phyloP scores from a whole-genome alignment of 1,140 invertebrate genomes.

The Solen grandis region DNA sequence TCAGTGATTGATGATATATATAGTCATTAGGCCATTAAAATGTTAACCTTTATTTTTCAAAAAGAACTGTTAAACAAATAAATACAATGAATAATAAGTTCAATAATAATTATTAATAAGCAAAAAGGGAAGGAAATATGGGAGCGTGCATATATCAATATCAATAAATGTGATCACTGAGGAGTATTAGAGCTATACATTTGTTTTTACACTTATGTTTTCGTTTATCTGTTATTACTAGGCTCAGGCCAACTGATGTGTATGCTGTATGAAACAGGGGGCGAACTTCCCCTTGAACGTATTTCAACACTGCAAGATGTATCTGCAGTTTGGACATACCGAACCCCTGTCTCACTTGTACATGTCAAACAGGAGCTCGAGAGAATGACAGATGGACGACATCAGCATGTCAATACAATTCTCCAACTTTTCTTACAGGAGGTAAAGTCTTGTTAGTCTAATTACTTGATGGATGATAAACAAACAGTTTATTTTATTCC shows the following conservation, averaged over 20 bases:
- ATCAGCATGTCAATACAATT: conserved; percentile 48
- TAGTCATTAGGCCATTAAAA: neutral
- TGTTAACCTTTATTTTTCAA: neutral
- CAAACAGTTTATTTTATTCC: no score
- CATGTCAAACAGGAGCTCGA: conserved; percentile 55
- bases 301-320: conserved; percentile 13
- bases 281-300: neutral
- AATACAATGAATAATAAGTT: neutral
- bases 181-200: neutral
- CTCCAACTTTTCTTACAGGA: conserved; percentile 60
- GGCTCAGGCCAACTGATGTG: conserved; percentile 60
- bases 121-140: neutral
- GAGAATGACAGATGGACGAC: neutral
- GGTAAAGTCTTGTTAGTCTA: no score
- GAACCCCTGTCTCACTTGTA: conserved; percentile 58
- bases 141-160: no score
- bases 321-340: conserved; percentile 60
- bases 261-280: conserved; percentile 65
- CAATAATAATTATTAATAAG: neutral
- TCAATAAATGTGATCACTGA: neutral
- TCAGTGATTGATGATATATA: neutral
- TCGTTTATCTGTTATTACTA: no score
- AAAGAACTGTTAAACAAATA: neutral
- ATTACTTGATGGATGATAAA: no score
- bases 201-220: no score